phyloP scores from a whole-genome alignment of 1,140 invertebrate genomes.

The Euura saliciscinereae region DNA sequence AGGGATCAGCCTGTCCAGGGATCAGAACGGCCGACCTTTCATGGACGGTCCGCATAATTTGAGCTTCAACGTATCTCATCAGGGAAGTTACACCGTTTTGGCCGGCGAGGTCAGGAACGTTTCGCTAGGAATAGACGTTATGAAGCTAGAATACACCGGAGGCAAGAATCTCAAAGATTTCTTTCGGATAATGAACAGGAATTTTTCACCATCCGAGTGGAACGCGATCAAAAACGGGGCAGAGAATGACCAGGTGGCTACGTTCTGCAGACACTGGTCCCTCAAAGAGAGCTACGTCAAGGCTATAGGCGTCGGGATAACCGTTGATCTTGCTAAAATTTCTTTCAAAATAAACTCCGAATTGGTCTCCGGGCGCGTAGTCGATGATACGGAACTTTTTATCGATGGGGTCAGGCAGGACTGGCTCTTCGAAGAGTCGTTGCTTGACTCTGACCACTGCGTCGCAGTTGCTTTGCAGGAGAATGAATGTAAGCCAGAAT shows the following conservation, averaged over 20 bases:
- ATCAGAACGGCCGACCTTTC: conserved; percentile 70
- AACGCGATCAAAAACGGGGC: conserved; percentile 65
- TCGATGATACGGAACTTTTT: conserved; percentile 72
- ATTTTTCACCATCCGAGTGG: conserved; percentile 86
- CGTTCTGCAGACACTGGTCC: conserved; percentile 90
- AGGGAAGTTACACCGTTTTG: conserved; percentile 84
- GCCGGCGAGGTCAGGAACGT: conserved; percentile 71
- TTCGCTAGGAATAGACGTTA: conserved; percentile 74
- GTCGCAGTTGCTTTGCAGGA: conserved; percentile 75
- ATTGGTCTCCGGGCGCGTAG: conserved; percentile 55
- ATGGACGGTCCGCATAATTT: conserved; percentile 51
- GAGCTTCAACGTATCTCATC: conserved; percentile 92
- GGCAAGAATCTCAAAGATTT: conserved; percentile 75
- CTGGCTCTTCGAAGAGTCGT: conserved; percentile 88
- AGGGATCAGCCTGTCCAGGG: conserved; percentile 67
- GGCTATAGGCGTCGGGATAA: conserved; percentile 86
- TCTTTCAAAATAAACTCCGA: conserved; percentile 72
- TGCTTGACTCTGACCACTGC: conserved; percentile 81
- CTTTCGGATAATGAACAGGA: conserved; percentile 84
- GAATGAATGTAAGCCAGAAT: conserved; percentile 17
- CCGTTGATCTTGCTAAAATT: conserved; percentile 75
- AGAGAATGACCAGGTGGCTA: conserved; percentile 66
- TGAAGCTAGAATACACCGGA: conserved; percentile 73
- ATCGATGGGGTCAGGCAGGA: conserved; percentile 66
- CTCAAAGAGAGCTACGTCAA: conserved; percentile 97